Conservation (phyloP, 1,140 invertebrate species). For the Drosophila lacertosa region DNA sequence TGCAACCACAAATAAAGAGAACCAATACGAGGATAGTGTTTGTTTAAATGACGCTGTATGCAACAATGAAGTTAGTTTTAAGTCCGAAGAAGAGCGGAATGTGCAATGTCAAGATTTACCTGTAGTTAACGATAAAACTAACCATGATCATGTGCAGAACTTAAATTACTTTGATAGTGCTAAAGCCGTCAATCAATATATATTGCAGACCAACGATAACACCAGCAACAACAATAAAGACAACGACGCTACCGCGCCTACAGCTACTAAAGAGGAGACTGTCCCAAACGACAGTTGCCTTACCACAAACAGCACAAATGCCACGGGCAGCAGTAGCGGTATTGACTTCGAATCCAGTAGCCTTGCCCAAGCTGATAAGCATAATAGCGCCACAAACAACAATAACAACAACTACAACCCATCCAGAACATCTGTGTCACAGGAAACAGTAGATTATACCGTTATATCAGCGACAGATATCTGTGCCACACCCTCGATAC, state of each 20-base stretch:
- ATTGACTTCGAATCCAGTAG: slow-evolving; percentile 32
- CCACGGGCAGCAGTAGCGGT: slow-evolving; percentile 28
- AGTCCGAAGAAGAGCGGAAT: slow-evolving; percentile 23
- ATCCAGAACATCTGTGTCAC: slow-evolving; percentile 23
- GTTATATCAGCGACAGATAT: slow-evolving; percentile 20
- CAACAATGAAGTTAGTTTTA: slow-evolving; percentile 45
- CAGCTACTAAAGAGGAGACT: slow-evolving; percentile 46
- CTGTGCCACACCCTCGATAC: neutral
- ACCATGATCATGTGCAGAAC: slow-evolving; percentile 49
- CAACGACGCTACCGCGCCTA: slow-evolving; percentile 46
- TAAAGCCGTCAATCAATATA: slow-evolving; percentile 68
- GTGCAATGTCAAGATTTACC: slow-evolving; percentile 45
- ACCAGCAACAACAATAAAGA: slow-evolving; percentile 49
- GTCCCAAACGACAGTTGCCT: slow-evolving; percentile 7
- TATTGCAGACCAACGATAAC: slow-evolving; percentile 73
- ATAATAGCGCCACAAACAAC: slow-evolving; percentile 48
- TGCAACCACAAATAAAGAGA: neutral
- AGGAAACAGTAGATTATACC: slow-evolving; percentile 57
- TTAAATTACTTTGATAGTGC: slow-evolving; percentile 54
- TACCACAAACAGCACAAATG: slow-evolving; percentile 42
- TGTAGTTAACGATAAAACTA: slow-evolving; percentile 49
- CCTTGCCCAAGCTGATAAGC: slow-evolving; percentile 64
- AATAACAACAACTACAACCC: slow-evolving; percentile 20
- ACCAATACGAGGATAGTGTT: slow-evolving; percentile 16
- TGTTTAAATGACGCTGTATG: slow-evolving; percentile 4